Base-by-base conservation (phyloP, 1,140 invertebrate species). In the Charaxes varanes region DNA sequence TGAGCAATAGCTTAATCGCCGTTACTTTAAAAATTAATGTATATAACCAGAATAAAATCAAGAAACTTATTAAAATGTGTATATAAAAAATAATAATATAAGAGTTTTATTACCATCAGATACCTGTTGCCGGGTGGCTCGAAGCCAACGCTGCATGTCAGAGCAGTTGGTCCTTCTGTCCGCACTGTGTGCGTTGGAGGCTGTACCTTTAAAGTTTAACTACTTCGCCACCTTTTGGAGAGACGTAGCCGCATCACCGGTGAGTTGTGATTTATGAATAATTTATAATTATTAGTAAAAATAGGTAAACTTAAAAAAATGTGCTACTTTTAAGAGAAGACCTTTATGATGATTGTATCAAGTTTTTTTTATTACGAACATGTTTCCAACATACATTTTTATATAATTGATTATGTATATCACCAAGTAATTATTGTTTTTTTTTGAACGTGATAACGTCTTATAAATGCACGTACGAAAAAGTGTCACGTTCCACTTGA, bases 121-220 rank as follows among this genome's bases (percentile, higher is more conserved):
- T 70, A 90, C 94, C 10, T 91, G 97, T 85, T 94, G 94, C 76
- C 87, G 95, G 8, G 87, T 97, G 44, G 95, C 95, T 21, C 91
- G 96, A 26, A 92, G 91, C 63, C 89, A 93, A 45, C 91, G 93
- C 47, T 91, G 90, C 51, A 88, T 95, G 79, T 91, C 89, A 10
- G 91, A 94, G 58, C 88, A 91, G 26, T 81, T 96, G 24, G 90
- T 96, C 41, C 91, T 90, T 58, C 72, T 96, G 27, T 93, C 92
- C 68, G 93, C 93, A 13, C 92, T 95, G 87, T 89, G 95, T 22
- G 94, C 94, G 33, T 91, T 93, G 56, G 94, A 97, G 87, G 93
- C 89, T 21, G 92, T 93, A 23, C 92, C 93, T 12, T 83, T 96
- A 11, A 91, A 94, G 78, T 89, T 93, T 38, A 91, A 90, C 7